A percentile compares a stretch with the other conserved stretches of the same genome.
phyloP scores from a whole-genome alignment of 2,113 vertebrate species.

The Nasalis larvatus region DNA sequence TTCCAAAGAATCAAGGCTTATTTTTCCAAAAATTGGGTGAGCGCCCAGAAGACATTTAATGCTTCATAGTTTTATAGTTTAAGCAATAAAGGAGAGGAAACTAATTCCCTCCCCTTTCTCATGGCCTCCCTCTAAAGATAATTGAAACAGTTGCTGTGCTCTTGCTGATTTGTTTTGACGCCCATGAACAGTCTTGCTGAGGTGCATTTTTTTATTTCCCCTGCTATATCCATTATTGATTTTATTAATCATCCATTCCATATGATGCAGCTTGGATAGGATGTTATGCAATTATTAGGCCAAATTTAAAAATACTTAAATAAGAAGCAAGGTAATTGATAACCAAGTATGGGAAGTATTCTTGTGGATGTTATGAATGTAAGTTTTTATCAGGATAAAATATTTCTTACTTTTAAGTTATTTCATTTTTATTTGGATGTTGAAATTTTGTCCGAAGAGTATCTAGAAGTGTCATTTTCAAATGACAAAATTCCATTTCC shows the following conservation, averaged over 20 bases:
- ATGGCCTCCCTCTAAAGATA: background rate
- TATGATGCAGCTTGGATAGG: background rate
- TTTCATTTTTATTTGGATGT: background rate
- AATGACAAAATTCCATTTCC: background rate
- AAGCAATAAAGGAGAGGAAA: constrained; percentile 39
- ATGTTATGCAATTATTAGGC: background rate
- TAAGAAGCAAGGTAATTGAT: background rate
- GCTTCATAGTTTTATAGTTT: constrained; percentile 56
- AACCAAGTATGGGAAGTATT: background rate
- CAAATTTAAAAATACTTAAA: constrained; percentile 19
- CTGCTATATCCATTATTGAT: constrained; percentile 10
- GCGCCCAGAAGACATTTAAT: constrained; percentile 55
- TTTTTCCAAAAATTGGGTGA: constrained; percentile 46
- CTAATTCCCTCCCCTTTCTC: background rate
- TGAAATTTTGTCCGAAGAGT: background rate
- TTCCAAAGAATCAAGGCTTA: constrained; percentile 15
- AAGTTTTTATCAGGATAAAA: background rate
- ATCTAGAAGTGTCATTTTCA: background rate
- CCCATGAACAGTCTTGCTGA: background rate
- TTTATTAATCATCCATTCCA: background rate
- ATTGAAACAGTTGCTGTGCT: background rate
- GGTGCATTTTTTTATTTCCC: background rate
- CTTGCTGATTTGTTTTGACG: background rate
- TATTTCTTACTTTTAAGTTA: background rate
- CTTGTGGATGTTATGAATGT: background rate